Conservation (phyloP, 2,797 vertebrate genomes). For the Hippoglossus hippoglossus region DNA sequence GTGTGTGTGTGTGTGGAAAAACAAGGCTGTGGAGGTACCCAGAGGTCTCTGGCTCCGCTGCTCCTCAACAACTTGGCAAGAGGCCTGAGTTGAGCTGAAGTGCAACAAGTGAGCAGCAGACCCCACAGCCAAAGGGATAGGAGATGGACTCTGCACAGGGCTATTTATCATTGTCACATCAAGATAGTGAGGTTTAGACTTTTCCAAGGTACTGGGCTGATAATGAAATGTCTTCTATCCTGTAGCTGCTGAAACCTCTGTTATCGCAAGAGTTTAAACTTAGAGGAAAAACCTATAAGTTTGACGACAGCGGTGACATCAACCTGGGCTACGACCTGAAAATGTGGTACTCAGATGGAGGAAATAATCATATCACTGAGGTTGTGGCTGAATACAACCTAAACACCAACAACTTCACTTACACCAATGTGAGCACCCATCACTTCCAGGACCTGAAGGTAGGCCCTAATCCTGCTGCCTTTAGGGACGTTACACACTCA, state of each 20-base stretch:
- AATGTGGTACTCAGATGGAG: conserved; percentile 83
- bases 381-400: conserved; percentile 85
- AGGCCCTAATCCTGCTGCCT: conserved; percentile 27
- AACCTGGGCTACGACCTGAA: conserved; percentile 87
- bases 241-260: conserved; percentile 84
- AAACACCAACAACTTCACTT: conserved; percentile 76
- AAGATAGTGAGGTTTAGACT: not conserved
- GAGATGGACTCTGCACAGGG: not conserved
- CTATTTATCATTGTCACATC: not conserved
- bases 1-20: too few species aligned
- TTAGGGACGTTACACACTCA: not conserved
- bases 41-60: not conserved
- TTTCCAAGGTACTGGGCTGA: not conserved
- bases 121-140: not conserved
- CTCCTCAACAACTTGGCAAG: too few species aligned
- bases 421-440: conserved; percentile 66
- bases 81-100: too few species aligned
- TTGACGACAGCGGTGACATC: conserved; percentile 86
- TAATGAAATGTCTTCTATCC: not conserved
- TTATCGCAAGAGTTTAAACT: conserved; percentile 75
- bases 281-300: conserved; percentile 74
- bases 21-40: not conserved
- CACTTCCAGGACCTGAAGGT: conserved; percentile 84
- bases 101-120: not conserved
- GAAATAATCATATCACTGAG: conserved; percentile 63